A percentile compares a stretch with the other conserved stretches of the same genome.
phyloP scores from a whole-genome alignment of 2,888 invertebrate species.

The Nineta flava region DNA sequence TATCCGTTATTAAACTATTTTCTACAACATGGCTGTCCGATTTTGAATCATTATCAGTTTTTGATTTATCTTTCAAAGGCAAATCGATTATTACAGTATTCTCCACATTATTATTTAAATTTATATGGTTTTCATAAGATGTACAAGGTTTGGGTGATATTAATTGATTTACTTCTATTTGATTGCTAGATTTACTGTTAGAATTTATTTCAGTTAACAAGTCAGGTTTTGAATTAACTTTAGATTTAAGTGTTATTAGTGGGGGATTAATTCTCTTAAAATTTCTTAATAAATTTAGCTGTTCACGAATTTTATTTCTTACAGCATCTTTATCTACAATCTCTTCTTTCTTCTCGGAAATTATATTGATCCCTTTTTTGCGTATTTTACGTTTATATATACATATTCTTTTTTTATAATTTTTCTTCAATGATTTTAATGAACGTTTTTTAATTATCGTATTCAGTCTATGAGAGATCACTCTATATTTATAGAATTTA shows the following conservation, averaged over 20 bases:
- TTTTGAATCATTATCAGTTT: no score
- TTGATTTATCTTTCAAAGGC: no score
- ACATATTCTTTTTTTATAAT: conserved; percentile 26
- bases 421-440: conserved; percentile 15
- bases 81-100: no score
- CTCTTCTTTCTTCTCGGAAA: not conserved
- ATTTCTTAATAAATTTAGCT: conserved; percentile 14
- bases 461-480: conserved; percentile 1
- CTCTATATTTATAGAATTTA: not conserved
- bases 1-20: no score
- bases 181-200: no score
- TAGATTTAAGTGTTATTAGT: not conserved
- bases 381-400: conserved; percentile 26
- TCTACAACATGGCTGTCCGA: no score
- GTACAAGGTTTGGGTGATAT: no score
- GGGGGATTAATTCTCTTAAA: not conserved
- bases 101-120: no score
- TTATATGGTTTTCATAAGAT: no score
- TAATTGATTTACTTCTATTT: no score
- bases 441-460: not conserved
- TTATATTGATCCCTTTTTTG: conserved; percentile 24
- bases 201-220: no score
- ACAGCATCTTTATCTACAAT: conserved; percentile 12
- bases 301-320: conserved; percentile 15
- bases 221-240: no score